Conservation (phyloP, 2,113 vertebrate species). For the Patagioenas fasciata region DNA sequence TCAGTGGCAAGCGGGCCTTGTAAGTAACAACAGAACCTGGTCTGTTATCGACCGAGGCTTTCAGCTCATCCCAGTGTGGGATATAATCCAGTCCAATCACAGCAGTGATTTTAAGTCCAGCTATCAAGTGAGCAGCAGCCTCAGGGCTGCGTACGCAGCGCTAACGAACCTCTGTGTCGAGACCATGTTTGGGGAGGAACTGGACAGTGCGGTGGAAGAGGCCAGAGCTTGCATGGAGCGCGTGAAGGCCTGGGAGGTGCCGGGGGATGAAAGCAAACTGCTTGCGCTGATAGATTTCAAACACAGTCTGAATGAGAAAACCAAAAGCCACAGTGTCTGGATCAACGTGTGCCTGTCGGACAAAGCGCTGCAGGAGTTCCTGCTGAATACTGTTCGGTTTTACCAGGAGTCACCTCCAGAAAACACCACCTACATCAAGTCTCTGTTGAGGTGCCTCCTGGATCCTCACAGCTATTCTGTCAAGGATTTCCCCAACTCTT, state of each 20-base stretch:
- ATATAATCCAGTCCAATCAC: conserved; percentile 60
- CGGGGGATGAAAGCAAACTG: not conserved
- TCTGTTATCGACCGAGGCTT: conserved; percentile 62
- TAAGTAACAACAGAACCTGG: conserved; percentile 62
- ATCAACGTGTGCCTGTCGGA: conserved; percentile 56
- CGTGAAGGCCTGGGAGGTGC: conserved; percentile 35
- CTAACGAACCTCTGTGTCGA: not conserved
- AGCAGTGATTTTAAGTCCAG: conserved; percentile 31
- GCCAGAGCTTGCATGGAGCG: conserved; percentile 4
- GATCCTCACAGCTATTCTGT: conserved; percentile 50
- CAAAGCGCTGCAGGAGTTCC: conserved; percentile 53
- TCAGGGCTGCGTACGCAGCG: not conserved
- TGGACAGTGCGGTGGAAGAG: not conserved
- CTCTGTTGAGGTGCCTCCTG: conserved; percentile 44
- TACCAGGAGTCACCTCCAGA: not conserved
- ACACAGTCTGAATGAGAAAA: not conserved
- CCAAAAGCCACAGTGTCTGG: conserved; percentile 35
- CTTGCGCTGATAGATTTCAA: conserved; percentile 27
- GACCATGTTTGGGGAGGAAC: not conserved
- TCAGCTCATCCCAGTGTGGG: conserved; percentile 69
- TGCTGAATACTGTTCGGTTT: not conserved
- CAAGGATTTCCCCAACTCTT: conserved; percentile 49
- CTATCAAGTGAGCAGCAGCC: not conserved
- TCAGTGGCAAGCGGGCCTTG: conserved; percentile 62
- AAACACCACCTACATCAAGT: conserved; percentile 15